Conservation (phyloP, 2,888 invertebrate species). For the Phanerotoma sp. region DNA sequence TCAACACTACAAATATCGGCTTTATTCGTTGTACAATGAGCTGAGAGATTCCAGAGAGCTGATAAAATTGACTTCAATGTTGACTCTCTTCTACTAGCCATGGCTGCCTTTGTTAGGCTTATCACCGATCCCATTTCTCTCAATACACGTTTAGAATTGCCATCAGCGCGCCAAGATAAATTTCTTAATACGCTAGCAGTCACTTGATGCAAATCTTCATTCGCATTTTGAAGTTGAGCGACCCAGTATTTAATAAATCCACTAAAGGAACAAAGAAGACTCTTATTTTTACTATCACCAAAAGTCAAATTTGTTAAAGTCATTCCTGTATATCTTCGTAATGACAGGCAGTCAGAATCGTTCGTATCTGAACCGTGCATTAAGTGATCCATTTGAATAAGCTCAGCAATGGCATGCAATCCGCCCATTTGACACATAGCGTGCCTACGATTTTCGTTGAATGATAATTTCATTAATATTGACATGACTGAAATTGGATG, state of each 20-base stretch:
- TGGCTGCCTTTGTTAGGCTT: conserved; percentile 81
- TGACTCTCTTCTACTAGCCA: conserved; percentile 87
- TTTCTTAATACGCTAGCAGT: conserved; percentile 20
- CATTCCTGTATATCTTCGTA: conserved; percentile 17
- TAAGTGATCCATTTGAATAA: conserved; percentile 16
- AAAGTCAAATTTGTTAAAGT: conserved; percentile 16
- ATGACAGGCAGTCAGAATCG: conserved; percentile 4
- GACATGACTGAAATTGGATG: conserved; percentile 22
- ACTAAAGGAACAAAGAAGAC: conserved; percentile 16
- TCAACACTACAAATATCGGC: conserved; percentile 88
- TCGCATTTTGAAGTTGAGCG: conserved; percentile 4
- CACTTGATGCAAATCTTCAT: conserved; percentile 18
- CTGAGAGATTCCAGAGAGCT: conserved; percentile 93
- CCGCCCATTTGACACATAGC: conserved; percentile 15
- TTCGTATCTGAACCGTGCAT: conserved; percentile 6
- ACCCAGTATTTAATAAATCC: conserved; percentile 20
- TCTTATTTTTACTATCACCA: conserved; percentile 18
- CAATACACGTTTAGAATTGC: conserved; percentile 11
- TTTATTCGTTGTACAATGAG: conserved; percentile 92
- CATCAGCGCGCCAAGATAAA: conserved; percentile 22
- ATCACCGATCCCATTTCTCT: conserved; percentile 79
- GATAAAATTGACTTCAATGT: conserved; percentile 90
- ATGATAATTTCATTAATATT: conserved; percentile 12
- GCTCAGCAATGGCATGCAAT: conserved; percentile 19
- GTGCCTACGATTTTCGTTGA: conserved; percentile 9